Evolutionary conservation across 2,113 vertebrate species (phyloP), one percentile per base, ranked within the genome.

Genomic region (Poeciliopsis retropinna): DNA sequence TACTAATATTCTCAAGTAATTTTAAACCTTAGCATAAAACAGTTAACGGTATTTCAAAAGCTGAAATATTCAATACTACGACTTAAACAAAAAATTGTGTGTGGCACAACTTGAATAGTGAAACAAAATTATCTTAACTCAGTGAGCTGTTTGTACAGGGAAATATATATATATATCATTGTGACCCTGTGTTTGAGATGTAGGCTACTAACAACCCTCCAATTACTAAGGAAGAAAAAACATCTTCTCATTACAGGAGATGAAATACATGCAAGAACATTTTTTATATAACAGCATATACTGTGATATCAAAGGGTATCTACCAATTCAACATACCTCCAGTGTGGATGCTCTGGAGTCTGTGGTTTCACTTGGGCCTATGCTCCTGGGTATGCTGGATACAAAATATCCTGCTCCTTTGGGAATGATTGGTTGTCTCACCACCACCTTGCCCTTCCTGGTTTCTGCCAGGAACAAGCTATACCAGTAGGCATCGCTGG

Each of bases 401-500:
- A 94, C 93, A 74, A 94, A 92, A 63, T 93, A 94, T 31, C 94
- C 94, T 2, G 90, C 72, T 65, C 94, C 93, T 67, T 94, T 93
- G 27, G 93, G 92, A 25, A 93, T 91, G 34, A 95, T 90, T 2
- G 94, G 93, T 81, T 95, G 93, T 75, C 93, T 90, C 60, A 95
- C 90, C 0, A 95, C 93, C 82, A 95, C 91, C 78, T 94, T 94
- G 32, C 94, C 94, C 75, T 94, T 95, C 78, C 93, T 88, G 51
- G 94, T 94, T 86, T 95, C 94, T 29, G 93, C 92, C 6, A 95
- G 77, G 86, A 95, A 94, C 80, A 94, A 80, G 80, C 93, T 94
- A 85, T 95, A 94, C 94, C 94, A 95, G 88, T 95, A 94, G 82
- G 94, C 94, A 68, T 95, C 94, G 22, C 92, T 94, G 77, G 94